These are phyloP conservation scores for Pogoniulus pusillus DNA, from an alignment of 2,797 vertebrate species.

Conservation along the genomic window DNA sequence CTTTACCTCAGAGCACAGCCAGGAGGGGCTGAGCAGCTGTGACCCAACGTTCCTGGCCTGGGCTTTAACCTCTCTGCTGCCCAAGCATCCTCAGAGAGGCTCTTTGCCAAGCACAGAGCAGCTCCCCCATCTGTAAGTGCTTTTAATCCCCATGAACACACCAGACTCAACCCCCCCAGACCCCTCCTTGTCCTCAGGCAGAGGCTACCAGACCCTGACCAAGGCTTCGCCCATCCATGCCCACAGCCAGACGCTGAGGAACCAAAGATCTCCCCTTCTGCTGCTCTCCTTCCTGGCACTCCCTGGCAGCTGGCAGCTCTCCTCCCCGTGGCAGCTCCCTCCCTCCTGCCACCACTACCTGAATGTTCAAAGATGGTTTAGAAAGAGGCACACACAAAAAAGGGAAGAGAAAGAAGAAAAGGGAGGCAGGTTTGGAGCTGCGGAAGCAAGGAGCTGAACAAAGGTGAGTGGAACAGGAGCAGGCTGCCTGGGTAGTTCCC, in stretches of 20 bases:
- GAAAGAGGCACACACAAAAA: background rate
- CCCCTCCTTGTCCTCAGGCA: background rate
- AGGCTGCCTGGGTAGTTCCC: background rate
- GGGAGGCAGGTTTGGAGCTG: constrained; percentile 18
- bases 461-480: constrained; percentile 11
- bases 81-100: background rate
- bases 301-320: background rate
- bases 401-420: background rate
- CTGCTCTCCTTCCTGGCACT: background rate
- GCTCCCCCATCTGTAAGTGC: background rate
- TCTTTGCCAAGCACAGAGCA: background rate
- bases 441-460: constrained; percentile 2
- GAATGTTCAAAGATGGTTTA: background rate
- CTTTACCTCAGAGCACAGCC: fast-evolving
- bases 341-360: background rate
- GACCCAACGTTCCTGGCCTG: background rate
- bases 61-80: background rate
- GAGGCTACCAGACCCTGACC: background rate
- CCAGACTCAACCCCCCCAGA: background rate
- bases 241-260: fast-evolving
- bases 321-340: background rate
- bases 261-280: background rate
- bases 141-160: fast-evolving
- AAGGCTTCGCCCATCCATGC: fast-evolving
- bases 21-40: too few relatives aligned